These are phyloP conservation scores for Musca vetustissima DNA, from an alignment of 1,140 invertebrate species.

Conservation along the genomic window DNA sequence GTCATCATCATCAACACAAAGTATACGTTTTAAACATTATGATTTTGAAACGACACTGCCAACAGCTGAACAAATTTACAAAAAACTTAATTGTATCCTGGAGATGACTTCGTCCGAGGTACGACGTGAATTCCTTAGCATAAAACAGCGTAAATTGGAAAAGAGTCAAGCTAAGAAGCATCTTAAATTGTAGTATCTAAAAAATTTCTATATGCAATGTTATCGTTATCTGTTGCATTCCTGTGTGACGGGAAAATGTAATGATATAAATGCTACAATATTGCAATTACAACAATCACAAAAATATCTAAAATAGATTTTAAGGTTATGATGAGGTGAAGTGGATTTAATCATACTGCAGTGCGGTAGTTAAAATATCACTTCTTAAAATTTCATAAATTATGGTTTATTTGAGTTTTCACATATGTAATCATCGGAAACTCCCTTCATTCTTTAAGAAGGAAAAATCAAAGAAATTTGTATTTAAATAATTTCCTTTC, in stretches of 20 bases:
- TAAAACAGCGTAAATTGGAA: constrained; percentile 64
- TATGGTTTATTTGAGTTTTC: too few relatives aligned
- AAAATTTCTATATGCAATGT: constrained; percentile 5
- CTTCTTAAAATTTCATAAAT: too few relatives aligned
- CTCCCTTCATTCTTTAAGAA: too few relatives aligned
- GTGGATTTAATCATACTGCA: too few relatives aligned
- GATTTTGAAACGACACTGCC: constrained; percentile 82
- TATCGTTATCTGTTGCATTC: constrained; percentile 6
- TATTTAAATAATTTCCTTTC: too few relatives aligned
- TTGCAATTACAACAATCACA: too few relatives aligned
- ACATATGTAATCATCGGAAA: too few relatives aligned
- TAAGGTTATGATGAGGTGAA: too few relatives aligned
- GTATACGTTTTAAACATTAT: constrained; percentile 71
- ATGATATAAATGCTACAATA: not conserved
- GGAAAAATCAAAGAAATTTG: too few relatives aligned
- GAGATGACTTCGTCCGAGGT: constrained; percentile 76
- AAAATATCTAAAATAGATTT: too few relatives aligned
- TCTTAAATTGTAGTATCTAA: constrained; percentile 48
- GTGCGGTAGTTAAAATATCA: too few relatives aligned
- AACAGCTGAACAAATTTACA: constrained; percentile 78
- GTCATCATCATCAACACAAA: constrained; percentile 27
- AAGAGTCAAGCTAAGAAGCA: constrained; percentile 50
- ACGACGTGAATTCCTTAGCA: constrained; percentile 72
- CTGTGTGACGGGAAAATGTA: not conserved
- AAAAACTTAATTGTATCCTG: constrained; percentile 85